Base-by-base conservation (phyloP, 2,797 vertebrate species). In the Gallinago stenura region DNA sequence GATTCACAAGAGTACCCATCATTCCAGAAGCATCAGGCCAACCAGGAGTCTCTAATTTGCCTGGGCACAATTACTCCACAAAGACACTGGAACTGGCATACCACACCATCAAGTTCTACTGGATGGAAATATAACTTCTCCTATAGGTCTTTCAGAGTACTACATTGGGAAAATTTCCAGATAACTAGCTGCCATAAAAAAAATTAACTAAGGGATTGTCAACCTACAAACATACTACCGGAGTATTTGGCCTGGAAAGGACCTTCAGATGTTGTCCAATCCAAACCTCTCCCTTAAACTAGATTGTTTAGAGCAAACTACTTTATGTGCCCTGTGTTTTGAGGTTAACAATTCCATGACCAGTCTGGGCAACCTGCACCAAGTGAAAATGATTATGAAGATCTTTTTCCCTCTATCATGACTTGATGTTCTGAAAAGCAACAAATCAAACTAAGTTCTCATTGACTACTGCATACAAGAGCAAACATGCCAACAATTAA, bases 351-450 rank as follows among this genome's bases (percentile, higher is more conserved):
- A 61, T 50, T 91, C 45, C 48, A 71, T 5, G 17, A 68, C 39
- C 60, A 60, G 20, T 12, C 31, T 77, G 68, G 28, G 53, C 56
- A 93, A 33, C 6, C 48, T 73, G 60, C 41, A 24, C 28, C 64
- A 8, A 10, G 13, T 11, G 48, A 85, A 35, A n/a, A 4, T 4
- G 15, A 72, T 2, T 45, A 28, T 9, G 4, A 89, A 66, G 30
- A 39, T 18, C 31, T 81, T 51, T 45, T 5, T 17, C 20, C 31
- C 16, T 28, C 65, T 73, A 31, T 58, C 51, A 64, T 21, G 7
- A 53, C 51, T 16, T 75, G 30, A 60, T 62, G 11, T 66, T 91
- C 56, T 71, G 68, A 95, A 95, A 92, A 90, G n/a, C 35, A 92
- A 56, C 56, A 89, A 75, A 77, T 72, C 33, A 90, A 72, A 45